Conservation (phyloP, 2,113 vertebrate species). For the Phalacrocorax carbo region DNA sequence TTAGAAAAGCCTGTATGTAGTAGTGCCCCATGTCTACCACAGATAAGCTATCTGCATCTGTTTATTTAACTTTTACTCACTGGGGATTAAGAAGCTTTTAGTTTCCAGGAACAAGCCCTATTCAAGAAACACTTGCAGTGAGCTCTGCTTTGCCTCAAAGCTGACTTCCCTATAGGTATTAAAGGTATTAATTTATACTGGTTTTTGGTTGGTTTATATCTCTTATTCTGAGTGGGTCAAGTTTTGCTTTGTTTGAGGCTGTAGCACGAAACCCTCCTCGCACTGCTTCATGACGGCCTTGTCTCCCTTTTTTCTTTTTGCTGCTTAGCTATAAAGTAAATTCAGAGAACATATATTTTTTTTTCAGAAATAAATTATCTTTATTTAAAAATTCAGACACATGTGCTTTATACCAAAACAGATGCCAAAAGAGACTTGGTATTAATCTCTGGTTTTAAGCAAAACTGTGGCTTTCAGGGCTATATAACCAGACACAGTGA, state of each 20-base stretch:
- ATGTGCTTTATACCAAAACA: constrained; percentile 5
- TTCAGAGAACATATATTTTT: not conserved
- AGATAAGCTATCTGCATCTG: not conserved
- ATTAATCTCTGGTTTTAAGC: not conserved
- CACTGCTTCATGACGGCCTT: not conserved
- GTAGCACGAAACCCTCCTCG: not conserved
- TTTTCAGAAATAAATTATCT: constrained; percentile 15
- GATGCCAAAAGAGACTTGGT: not conserved
- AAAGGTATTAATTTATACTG: not conserved
- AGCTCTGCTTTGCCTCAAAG: not conserved
- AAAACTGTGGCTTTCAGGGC: not conserved
- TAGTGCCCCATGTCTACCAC: rapidly evolving
- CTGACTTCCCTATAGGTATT: not conserved
- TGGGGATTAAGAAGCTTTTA: not conserved
- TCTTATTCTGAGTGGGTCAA: not conserved
- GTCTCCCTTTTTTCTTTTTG: not conserved
- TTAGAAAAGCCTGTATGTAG: not conserved
- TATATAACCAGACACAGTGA: not conserved
- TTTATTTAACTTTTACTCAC: not conserved
- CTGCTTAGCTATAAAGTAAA: not conserved
- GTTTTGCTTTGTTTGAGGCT: not conserved
- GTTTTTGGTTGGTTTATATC: not conserved
- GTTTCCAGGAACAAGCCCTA: not conserved
- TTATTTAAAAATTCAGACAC: constrained; percentile 51
- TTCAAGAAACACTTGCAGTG: not conserved